phyloP scores from a whole-genome alignment of 2,888 invertebrate species.

The Sisyra terminalis region DNA sequence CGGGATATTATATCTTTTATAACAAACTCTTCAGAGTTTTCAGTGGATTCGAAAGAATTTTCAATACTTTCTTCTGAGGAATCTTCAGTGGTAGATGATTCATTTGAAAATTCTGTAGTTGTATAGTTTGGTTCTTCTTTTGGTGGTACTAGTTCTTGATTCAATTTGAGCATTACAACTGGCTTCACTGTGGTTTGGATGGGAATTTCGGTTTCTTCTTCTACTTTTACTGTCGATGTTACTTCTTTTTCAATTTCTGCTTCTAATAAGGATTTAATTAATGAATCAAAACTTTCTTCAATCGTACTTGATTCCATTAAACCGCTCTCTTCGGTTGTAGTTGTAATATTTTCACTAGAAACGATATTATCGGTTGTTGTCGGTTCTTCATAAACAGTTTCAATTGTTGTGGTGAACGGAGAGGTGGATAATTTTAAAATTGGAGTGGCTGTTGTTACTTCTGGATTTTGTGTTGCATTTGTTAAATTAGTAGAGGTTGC shows the following conservation, averaged over 20 bases:
- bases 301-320: not conserved
- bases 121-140: not conserved
- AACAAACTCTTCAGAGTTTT: not conserved
- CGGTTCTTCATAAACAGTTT: slow-evolving; percentile 10
- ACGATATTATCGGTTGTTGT: slow-evolving; percentile 8
- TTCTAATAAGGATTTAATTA: not conserved
- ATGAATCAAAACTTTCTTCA: not conserved
- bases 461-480: slow-evolving; percentile 8
- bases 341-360: not conserved
- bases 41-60: not conserved
- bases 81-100: not conserved
- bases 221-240: not conserved
- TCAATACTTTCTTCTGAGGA: not conserved
- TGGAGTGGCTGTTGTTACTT: slow-evolving; percentile 9
- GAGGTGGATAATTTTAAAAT: slow-evolving; percentile 4
- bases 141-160: not conserved
- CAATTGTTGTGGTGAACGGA: slow-evolving; percentile 2
- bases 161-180: not conserved
- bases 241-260: not conserved
- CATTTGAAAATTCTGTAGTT: not conserved
- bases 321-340: not conserved
- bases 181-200: not conserved
- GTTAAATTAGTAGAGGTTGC: not conserved
- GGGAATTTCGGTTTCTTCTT: not conserved
- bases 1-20: slow-evolving; percentile 10